A percentile compares a stretch with the other conserved stretches of the same genome.
These are phyloP conservation scores for Cacatua alba DNA, from an alignment of 2,113 vertebrate genomes.

Conservation along the genomic window DNA sequence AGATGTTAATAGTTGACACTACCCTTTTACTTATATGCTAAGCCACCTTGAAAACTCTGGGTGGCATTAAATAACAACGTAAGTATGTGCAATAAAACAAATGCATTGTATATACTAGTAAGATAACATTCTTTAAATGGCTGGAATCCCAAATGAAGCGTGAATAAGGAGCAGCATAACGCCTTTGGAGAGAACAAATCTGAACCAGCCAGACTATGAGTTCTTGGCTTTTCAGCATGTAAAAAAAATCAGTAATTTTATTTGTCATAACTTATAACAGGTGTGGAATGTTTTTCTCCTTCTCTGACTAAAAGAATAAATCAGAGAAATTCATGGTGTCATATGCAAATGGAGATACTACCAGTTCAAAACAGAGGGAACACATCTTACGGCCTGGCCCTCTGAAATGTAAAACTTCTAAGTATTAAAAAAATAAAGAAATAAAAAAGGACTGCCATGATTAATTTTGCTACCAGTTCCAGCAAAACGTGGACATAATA, in stretches of 20 bases:
- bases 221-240: not conserved
- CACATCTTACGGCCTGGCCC: not conserved
- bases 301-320: conserved; percentile 15
- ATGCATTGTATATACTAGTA: not conserved
- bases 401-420: not conserved
- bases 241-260: not conserved
- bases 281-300: not conserved
- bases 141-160: conserved; percentile 34
- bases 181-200: not conserved
- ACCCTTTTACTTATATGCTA: not conserved
- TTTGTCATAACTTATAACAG: not conserved
- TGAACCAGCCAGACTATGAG: not conserved
- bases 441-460: not conserved
- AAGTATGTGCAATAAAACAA: conserved; percentile 15
- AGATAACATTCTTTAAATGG: not conserved
- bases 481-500: not conserved
- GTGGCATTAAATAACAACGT: conserved; percentile 29
- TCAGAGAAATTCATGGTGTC: not conserved
- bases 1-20: not conserved
- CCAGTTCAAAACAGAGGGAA: not conserved
- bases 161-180: not conserved
- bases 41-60: conserved; percentile 19
- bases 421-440: not conserved
- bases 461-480: not conserved
- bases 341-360: not conserved